Base-by-base conservation (phyloP, 2,113 vertebrate genomes). In the Silurus meridionalis region DNA sequence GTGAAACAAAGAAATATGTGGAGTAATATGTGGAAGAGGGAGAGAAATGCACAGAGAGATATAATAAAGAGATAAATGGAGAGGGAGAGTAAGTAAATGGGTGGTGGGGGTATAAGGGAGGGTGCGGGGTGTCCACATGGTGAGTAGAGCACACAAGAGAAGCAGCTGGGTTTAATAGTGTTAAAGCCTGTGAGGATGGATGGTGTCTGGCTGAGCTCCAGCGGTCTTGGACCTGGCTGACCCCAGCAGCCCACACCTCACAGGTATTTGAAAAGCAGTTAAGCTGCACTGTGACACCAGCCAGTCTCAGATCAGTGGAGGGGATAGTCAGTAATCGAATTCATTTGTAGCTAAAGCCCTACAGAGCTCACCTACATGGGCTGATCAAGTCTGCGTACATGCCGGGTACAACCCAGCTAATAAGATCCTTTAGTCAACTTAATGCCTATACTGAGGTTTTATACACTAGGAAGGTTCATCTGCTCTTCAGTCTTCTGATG, bases 151-250 rank as follows among this genome's bases (percentile, higher is more conserved):
- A 71, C 78, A 72, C 28, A 67, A 46, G 82, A 52, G 46, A 61
- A 82, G 69, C 88, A 85, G 83, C 88, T 87, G 83, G 85, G 55
- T 89, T 87, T 87, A 89, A 87, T 87, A 87, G 88, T 75, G 77
- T 89, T 74, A 80, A 81, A 74, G 85, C 69, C 71, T 72, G 19
- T 84, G 85, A 82, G 85, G 61, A 80, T 19, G 78, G 60, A 82
- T 37, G 85, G 48, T 53, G 71, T n/a, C 60, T 89, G 88, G 88
- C 83, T 82, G 67, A 84, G 83, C 71, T 89, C 79, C 80, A 87
- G 71, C 48, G 83, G 57, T 75, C 83, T 64, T 71, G 83, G 71
- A 85, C 83, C 87, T 80, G 71, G 55, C 79, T 85, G 79, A 85
- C 74, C 83, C 80, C 85, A 86, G 80, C 28, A 87, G 83, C 67